Evolutionary conservation across 2,797 vertebrate genomes (phyloP), one percentile per base, ranked within the genome.

Genomic region (Scomberomorus guttatus): DNA sequence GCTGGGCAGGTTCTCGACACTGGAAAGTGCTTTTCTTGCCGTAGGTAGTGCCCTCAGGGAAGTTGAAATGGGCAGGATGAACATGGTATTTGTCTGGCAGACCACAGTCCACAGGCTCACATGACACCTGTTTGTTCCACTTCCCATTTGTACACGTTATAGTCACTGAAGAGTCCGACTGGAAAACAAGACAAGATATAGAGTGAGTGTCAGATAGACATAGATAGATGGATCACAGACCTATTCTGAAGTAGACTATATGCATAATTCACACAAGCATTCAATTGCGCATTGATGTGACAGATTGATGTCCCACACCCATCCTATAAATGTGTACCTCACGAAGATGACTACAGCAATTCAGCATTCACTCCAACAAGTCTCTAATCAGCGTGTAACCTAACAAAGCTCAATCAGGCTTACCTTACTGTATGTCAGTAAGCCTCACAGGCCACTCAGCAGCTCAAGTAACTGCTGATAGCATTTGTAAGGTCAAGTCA

Each of bases 41-140:
- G 5, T 97, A 99, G 20, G 97, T 99, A 64, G 98, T 99, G 2
- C 98, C 98, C 68, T 98, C 95, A 0, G 95, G 96, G 91, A 98
- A 99, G 82, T 94, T 92, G 91, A 99, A 99, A 54, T 95, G 91
- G 65, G 98, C 98, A 0, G 97, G 98, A 20, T 98, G 96, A 60
- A 99, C 97, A 0, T 99, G 98, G 79, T 97, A 97, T 79, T 98
- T 98, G 84, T 99, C 98, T 0, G 98, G 98, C 51, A 97, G 52
- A 24, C 98, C 97, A 0, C 98, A 99, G 93, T 99, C 98, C 75
- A 99, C 96, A 0, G 98, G 98, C 80, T 99, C 97, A 2, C 98
- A 99, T 0, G 95, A 96, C 42, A 98, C 97, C 90, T 97, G 97
- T 74, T 98, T 97, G 91, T 96, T 99, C 98, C 98, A 99, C 80